Conservation (phyloP, 2,113 vertebrate species). For the Amblyopsis rosae region DNA sequence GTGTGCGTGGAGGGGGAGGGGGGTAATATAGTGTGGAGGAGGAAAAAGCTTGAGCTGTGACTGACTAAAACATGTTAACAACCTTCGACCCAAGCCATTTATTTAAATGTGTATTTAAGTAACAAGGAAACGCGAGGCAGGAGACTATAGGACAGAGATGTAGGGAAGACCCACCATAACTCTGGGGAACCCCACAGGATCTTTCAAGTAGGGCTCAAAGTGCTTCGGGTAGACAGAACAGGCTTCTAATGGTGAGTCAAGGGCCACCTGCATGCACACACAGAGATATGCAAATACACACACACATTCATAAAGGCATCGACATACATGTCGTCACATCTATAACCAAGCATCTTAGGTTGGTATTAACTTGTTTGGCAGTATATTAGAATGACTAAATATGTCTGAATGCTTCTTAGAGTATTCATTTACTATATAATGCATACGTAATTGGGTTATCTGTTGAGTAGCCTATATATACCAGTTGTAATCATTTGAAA, state of each 20-base stretch:
- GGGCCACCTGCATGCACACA: slow-evolving; percentile 75
- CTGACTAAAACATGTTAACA: no score
- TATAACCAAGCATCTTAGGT: no score
- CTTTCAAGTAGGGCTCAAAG: slow-evolving; percentile 88
- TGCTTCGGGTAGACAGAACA: slow-evolving; percentile 84
- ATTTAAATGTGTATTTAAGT: no score
- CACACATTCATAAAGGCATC: not conserved
- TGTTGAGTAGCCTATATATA: no score
- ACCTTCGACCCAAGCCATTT: no score
- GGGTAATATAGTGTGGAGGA: not conserved
- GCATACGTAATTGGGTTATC: no score
- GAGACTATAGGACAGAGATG: not conserved
- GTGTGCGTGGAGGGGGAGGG: not conserved
- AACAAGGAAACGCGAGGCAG: not conserved
- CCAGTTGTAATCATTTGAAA: no score
- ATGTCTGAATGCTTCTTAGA: no score
- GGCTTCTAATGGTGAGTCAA: slow-evolving; percentile 84
- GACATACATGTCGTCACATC: no score
- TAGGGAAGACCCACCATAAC: slow-evolving; percentile 79
- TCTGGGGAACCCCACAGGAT: slow-evolving; percentile 87
- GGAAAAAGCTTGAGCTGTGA: not conserved
- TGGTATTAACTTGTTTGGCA: no score
- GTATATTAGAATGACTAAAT: no score
- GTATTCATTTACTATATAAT: no score
- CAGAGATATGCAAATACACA: not conserved